Evolutionary conservation across 1,140 invertebrate genomes (phyloP).

Genomic region (Ips typographus): DNA sequence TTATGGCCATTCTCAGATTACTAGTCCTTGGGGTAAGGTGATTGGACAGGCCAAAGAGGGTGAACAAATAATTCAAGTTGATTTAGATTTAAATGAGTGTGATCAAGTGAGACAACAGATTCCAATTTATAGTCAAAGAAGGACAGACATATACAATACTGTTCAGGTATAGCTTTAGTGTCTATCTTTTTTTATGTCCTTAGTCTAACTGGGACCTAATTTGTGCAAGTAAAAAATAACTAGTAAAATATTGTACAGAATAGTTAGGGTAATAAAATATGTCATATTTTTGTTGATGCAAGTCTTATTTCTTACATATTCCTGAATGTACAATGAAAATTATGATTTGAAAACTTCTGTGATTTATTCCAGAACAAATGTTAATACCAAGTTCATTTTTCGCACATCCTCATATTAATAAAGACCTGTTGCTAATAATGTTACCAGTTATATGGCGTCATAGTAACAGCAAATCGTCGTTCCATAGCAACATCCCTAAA

Average conservation of each 20-base stretch:
- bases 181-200: neutral
- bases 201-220: too few species aligned
- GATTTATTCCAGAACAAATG: too few species aligned
- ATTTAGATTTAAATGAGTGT: conserved; percentile 76
- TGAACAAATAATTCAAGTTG: conserved; percentile 72
- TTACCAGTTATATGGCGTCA: too few species aligned
- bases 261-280: neutral
- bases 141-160: conserved; percentile 79
- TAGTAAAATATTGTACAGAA: neutral
- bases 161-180: conserved; percentile 16
- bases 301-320: too few species aligned
- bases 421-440: too few species aligned
- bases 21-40: conserved; percentile 87
- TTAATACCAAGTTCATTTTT: too few species aligned
- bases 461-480: neutral
- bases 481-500: conserved; percentile 10
- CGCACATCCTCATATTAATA: too few species aligned
- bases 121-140: conserved; percentile 73
- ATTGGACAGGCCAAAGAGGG: conserved; percentile 66
- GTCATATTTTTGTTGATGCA: too few species aligned
- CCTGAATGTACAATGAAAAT: too few species aligned
- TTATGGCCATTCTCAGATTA: conserved; percentile 84
- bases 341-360: too few species aligned
- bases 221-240: neutral
- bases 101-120: conserved; percentile 79